Percentiles rank a stretch among this genome's conserved stretches.
Evolutionary conservation across 1,140 invertebrate species (phyloP).

Genomic region (Orius insidiosus): DNA sequence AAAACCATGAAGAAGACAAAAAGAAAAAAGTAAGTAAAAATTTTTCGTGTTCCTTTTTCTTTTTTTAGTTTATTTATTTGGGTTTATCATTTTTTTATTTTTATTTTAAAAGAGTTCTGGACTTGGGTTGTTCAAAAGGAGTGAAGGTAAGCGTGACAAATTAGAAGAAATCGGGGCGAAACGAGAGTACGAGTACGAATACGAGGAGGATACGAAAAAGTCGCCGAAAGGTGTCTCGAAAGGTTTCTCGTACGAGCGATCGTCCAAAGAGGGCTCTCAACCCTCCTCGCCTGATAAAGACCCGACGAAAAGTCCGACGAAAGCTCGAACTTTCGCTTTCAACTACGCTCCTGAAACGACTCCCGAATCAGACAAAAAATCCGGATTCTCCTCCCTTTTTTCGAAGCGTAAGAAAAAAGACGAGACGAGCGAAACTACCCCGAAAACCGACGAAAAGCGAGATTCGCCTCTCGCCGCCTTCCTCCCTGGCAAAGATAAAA

Average conservation of each 20-base stretch:
- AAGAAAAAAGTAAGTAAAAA: not conserved
- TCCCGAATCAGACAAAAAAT: no score
- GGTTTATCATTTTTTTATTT: not conserved
- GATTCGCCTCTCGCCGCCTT: not conserved
- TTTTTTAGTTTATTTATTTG: not conserved
- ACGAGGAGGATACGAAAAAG: not conserved
- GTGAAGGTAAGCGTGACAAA: not conserved
- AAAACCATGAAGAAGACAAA: constrained; percentile 8
- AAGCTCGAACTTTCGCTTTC: no score
- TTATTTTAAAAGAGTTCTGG: constrained; percentile 2
- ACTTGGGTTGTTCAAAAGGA: constrained; percentile 1
- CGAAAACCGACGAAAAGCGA: not conserved
- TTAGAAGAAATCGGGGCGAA: no score
- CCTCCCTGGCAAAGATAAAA: not conserved
- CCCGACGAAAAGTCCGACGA: no score
- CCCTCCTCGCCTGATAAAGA: no score
- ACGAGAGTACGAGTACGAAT: constrained; percentile 11
- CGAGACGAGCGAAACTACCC: no score
- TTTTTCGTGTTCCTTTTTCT: not conserved
- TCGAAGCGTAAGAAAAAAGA: no score
- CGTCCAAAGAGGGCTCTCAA: no score
- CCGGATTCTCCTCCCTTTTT: no score
- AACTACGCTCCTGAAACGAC: no score
- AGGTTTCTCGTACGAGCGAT: no score
- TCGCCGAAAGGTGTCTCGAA: no score